A percentile compares a stretch with the other conserved stretches of the same genome.
phyloP scores from a whole-genome alignment of 1,140 invertebrate species.

The Melanaphis sacchari region DNA sequence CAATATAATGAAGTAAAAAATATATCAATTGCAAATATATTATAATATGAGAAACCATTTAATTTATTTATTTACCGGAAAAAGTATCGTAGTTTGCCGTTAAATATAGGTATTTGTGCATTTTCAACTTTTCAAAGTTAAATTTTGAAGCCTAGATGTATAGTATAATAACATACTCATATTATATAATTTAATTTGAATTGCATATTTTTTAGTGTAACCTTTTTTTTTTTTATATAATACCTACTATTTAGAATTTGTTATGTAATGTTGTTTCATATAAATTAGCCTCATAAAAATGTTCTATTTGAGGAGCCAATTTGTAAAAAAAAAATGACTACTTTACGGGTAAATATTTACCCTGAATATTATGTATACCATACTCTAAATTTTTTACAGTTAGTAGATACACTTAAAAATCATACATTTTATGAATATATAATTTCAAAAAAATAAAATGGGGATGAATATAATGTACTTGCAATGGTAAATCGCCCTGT shows the following conservation, averaged over 20 bases:
- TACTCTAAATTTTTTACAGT: background rate
- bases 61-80: background rate
- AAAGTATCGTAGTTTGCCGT: background rate
- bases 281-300: background rate
- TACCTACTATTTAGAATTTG: background rate
- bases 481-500: no score
- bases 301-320: background rate
- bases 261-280: background rate
- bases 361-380: background rate
- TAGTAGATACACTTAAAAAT: background rate
- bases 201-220: background rate
- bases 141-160: no score
- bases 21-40: no score
- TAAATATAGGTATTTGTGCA: background rate
- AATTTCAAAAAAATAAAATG: background rate
- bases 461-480: background rate
- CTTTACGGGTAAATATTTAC: background rate
- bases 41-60: background rate
- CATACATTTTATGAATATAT: background rate
- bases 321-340: no score
- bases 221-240: background rate
- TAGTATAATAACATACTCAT: background rate
- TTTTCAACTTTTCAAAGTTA: background rate
- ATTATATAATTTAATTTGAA: background rate
- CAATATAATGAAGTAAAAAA: no score